A percentile compares a stretch with the other conserved stretches of the same genome.
phyloP scores from a whole-genome alignment of 1,140 invertebrate species.

The Sesamia nonagrioides region DNA sequence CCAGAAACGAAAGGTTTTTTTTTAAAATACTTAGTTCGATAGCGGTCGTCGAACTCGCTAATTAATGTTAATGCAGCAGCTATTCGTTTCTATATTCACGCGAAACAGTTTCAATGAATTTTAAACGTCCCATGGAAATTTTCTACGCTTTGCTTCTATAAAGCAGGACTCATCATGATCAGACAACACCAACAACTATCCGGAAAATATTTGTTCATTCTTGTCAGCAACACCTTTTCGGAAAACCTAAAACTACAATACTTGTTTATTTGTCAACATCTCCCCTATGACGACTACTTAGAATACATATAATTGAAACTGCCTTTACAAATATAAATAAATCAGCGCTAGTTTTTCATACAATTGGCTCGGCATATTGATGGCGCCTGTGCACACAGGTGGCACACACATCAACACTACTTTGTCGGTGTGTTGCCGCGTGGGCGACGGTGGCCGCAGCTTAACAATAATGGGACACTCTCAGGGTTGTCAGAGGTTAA shows the following conservation, averaged over 20 bases:
- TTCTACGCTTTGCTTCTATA: constrained; percentile 56
- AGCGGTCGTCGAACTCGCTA: constrained; percentile 71
- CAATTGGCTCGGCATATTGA: constrained; percentile 52
- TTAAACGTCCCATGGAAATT: constrained; percentile 63
- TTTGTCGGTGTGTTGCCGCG: constrained; percentile 53
- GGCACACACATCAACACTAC: constrained; percentile 63
- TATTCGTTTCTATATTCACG: constrained; percentile 66
- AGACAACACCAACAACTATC: background rate
- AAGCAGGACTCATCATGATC: background rate
- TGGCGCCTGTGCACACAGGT: constrained; percentile 65
- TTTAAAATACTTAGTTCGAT: constrained; percentile 64
- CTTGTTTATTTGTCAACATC: constrained; percentile 1
- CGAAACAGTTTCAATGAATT: constrained; percentile 61
- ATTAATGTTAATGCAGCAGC: constrained; percentile 70
- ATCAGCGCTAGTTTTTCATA: constrained; percentile 50
- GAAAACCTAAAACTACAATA: constrained; percentile 16
- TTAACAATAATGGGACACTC: constrained; percentile 28
- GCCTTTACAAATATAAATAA: constrained; percentile 55
- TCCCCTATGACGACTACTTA: background rate
- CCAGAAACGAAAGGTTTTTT: constrained; percentile 56
- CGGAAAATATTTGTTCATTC: background rate
- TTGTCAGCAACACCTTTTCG: background rate
- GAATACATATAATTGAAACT: constrained; percentile 49
- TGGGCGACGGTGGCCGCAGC: constrained; percentile 63
- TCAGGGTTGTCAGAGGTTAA: constrained; percentile 44